These are phyloP conservation scores for Drosophila mimetica DNA, from an alignment of 2,888 invertebrate genomes.

Conservation along the genomic window DNA sequence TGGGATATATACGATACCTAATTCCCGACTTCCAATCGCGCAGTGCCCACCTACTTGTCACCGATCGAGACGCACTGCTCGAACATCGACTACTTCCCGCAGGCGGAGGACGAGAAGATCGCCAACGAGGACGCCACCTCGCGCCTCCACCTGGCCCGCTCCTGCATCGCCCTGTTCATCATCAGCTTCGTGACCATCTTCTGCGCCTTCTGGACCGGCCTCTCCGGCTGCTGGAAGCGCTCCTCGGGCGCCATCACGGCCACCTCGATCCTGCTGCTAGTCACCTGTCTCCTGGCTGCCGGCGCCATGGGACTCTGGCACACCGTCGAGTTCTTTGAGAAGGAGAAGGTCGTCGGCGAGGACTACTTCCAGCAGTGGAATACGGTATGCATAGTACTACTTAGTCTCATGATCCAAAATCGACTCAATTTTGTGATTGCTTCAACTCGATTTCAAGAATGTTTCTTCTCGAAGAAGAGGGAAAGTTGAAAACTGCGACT, in stretches of 20 bases:
- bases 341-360: constrained; percentile 96
- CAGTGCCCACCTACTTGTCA: constrained; percentile 94
- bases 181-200: constrained; percentile 96
- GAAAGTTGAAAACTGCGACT: too few relatives aligned
- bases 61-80: constrained; percentile 97
- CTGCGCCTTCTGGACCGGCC: constrained; percentile 97
- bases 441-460: too few relatives aligned
- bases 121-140: constrained; percentile 90
- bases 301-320: constrained; percentile 98
- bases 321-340: constrained; percentile 97
- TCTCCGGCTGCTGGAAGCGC: constrained; percentile 98
- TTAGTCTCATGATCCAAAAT: too few relatives aligned
- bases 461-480: too few relatives aligned
- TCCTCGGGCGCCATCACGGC: constrained; percentile 97
- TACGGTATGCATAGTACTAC: too few relatives aligned
- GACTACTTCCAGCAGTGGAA: constrained; percentile 97
- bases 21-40: constrained; percentile 6
- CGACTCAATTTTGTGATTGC: too few relatives aligned
- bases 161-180: constrained; percentile 96
- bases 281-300: constrained; percentile 92
- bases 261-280: constrained; percentile 89
- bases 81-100: constrained; percentile 96
- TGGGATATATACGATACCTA: neutral
- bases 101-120: constrained; percentile 82
- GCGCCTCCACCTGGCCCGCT: constrained; percentile 93